These are phyloP conservation scores for Hydra vulgaris DNA, from an alignment of 30 jellyfish, hydroid and myxozoan species.

Conservation along the genomic window DNA sequence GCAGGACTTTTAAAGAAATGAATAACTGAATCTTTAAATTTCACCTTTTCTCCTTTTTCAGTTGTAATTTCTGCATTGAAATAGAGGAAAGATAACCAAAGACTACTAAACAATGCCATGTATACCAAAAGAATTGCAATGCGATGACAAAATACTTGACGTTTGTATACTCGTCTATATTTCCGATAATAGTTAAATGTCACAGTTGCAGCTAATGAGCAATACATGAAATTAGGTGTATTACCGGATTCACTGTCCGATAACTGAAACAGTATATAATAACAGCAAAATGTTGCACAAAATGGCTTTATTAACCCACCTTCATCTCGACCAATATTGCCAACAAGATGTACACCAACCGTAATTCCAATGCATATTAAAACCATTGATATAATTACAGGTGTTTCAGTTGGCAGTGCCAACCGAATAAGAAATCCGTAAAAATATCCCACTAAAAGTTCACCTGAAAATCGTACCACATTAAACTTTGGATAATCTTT, in stretches of 20 bases:
- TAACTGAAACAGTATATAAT: constrained; percentile 13
- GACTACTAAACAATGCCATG: constrained; percentile 49
- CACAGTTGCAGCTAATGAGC: constrained; percentile 63
- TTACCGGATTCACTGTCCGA: constrained; percentile 32
- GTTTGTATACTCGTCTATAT: constrained; percentile 33
- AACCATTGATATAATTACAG: constrained; percentile 31
- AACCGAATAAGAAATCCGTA: constrained; percentile 72
- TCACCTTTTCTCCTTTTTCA: constrained; percentile 85
- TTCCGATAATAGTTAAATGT: constrained; percentile 66
- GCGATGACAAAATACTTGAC: constrained; percentile 45
- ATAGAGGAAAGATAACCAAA: constrained; percentile 80
- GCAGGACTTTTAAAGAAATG: constrained; percentile 97
- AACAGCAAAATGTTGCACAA: constrained; percentile 36
- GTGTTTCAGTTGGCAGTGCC: constrained; percentile 82
- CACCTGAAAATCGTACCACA: constrained; percentile 68
- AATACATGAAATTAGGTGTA: constrained; percentile 77
- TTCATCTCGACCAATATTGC: constrained; percentile 80
- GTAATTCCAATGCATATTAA: constrained; percentile 75
- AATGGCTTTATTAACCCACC: constrained; percentile 66
- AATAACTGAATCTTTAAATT: constrained; percentile 71
- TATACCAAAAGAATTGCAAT: constrained; percentile 44
- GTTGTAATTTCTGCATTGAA: constrained; percentile 93
- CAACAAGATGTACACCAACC: constrained; percentile 75
- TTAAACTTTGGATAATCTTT: constrained; percentile 69
- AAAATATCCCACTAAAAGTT: constrained; percentile 77